Base-by-base conservation (phyloP, 1,140 invertebrate genomes). In the Goniozus legneri region DNA sequence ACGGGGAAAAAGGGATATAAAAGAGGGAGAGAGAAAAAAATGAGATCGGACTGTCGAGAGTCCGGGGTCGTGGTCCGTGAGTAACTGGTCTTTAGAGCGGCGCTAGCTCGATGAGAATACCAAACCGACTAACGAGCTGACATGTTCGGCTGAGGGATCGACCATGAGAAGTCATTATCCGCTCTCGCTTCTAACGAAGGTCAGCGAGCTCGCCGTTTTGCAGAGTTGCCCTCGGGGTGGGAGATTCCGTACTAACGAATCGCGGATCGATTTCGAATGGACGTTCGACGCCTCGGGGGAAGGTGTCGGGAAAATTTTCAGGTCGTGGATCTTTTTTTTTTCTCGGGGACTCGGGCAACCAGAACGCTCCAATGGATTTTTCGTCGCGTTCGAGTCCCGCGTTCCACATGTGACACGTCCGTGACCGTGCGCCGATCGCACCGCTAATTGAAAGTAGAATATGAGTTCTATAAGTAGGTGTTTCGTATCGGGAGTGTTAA, bases 351-450 rank as follows among this genome's bases (percentile, higher is more conserved):
- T 10, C 4, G 4, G 24, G 24, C 24, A 10, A 27, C 10, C 24
- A 4, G 10, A 10, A 4, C 4, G 24, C 4, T 27, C 24, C 24
- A 27, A 10, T 10, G 4, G 10, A 10, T 6, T 27, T 10, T 27
- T 27, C 4, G 24, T 4, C 4, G 4, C 24, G 24, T 6, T 27
- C 24, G 24, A 27, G 24, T 27, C 24, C 15, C 50, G 44, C 51
- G 57, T 54, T 60, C 57, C 49, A 56, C 53, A 54, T 60, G 57
- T 60, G 57, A 60, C 57, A 60, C 57, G 51, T 60, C 54, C 51
- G 57, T 60, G 48, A 60, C 57, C 48, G 38, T 51, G 31, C 30
- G 50, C 48, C 52, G 10, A 27, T 27, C 24, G 24, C 4, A 27
- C 4, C n/a, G n/a, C 4, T 27, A 4, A 10, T 27, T 27, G 4